phyloP scores from a whole-genome alignment of 2,113 vertebrate genomes.

The Aspiorhynchus laticeps region DNA sequence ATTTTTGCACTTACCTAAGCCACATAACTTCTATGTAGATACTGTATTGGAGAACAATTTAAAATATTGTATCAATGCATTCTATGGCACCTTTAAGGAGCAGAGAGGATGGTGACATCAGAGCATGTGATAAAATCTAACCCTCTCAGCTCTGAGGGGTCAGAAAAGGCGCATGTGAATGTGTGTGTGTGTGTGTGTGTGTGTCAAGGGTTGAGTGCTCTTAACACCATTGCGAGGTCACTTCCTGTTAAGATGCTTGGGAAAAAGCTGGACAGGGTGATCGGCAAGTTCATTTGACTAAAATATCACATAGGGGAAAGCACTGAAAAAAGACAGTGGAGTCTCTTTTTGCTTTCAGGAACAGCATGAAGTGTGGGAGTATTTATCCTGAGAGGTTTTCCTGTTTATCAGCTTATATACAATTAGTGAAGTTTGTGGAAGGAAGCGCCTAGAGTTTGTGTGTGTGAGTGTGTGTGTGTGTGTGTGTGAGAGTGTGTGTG shows the following conservation, averaged over 20 bases:
- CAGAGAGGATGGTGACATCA: conserved; percentile 32
- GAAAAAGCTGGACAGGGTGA: conserved; percentile 20
- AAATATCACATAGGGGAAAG: conserved; percentile 21
- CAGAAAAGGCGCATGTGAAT: background rate
- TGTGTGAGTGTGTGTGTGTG: conserved; percentile 9
- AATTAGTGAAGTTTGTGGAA: conserved; percentile 32
- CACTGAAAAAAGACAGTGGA: background rate
- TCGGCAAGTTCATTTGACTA: conserved; percentile 15
- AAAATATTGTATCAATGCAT: no score
- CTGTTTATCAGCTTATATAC: conserved; percentile 38
- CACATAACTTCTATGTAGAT: no score
- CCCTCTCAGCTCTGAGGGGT: background rate
- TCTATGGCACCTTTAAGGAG: no score
- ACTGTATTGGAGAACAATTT: no score
- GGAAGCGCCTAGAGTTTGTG: background rate
- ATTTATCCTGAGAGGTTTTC: conserved; percentile 1
- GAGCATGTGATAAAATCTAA: conserved; percentile 14
- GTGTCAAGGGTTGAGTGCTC: background rate
- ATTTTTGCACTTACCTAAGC: no score
- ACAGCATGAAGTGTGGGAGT: conserved; percentile 17
- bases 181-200: conserved; percentile 1
- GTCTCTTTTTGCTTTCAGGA: background rate
- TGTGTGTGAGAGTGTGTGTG: conserved; percentile 2
- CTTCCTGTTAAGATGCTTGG: conserved; percentile 17
- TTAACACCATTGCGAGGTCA: conserved; percentile 26